Evolutionary conservation across 2,113 vertebrate genomes (phyloP), one percentile per base, ranked within the genome.

Genomic region (Pygoscelis adeliae): DNA sequence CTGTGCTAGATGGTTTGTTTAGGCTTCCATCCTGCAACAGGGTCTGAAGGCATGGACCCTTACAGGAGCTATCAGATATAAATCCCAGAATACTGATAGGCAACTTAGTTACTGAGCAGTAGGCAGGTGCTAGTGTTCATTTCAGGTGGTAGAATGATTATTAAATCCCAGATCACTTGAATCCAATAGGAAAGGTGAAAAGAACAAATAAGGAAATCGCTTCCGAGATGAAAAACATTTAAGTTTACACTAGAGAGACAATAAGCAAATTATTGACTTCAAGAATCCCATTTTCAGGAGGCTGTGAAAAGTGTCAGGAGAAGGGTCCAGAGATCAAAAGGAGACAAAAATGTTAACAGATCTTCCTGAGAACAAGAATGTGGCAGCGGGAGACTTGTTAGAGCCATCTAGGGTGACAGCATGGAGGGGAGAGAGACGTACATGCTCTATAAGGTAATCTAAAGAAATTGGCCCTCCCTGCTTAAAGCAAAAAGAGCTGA

Each of bases 251-350:
- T 82, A 56, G 65, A 92, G 95, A 95, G 91, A 96, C 90, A 91
- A 71, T 76, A 93, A 95, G 89, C 83, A 93, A 92, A 81, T 87
- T 83, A 92, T 73, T 94, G 92, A 93, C 86, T 90, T 79, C 26
- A 52, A 82, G 86, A 92, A 92, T 92, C 86, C 69, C 83, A 59
- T 95, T 93, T 95, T 94, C 95, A 93, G 72, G 86, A 92, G 86
- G 65, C 90, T 95, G 92, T 94, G 91, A 95, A 92, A 96, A 97
- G 84, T 61, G 63, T 71, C 55, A 58, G 52, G 50, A 92, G 85
- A 94, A 96, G n/a, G 86, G 63, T 74, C 76, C 42, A 36, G 86
- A 94, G 94, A 95, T 97, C 90, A 95, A 94, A 95, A 92, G 89
- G 47, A 93, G 91, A 76, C 59, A 81, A 84, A 94, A 92, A 91